Base-by-base conservation (phyloP, 1,140 invertebrate genomes). In the Plectrocnemia conspersa region DNA sequence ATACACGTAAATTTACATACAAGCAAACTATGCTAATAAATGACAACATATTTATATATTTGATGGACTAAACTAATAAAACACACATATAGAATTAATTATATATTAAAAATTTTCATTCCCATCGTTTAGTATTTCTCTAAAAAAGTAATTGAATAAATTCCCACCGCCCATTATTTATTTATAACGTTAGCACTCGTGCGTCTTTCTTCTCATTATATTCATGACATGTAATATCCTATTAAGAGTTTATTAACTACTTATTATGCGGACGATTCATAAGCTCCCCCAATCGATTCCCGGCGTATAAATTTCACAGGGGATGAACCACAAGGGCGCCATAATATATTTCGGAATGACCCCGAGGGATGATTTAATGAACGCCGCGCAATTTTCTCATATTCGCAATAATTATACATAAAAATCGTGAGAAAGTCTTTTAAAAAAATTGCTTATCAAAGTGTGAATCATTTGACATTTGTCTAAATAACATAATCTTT, bases 331-430 rank as follows among this genome's bases (percentile, higher is more conserved):
- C 32, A 5, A 24, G 16, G 38, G 33, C 6, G 7, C 33, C n/a
- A 15, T 33, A 47, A 40, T 47, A 56, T 29, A 40, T 47, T 48
- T 47, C 22, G 21, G 33, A 49, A 56, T 40, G 33, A 38, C 54
- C 54, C 15, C 54, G 40, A 48, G 54, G 54, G 54, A 56, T 49
- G 44, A 56, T 56, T 48, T 47, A 46, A 56, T 47, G 45, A 56
- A 40, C 22, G 45, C 15, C 15, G 33, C 11, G 35, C 32, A 19
- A 40, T 40, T 40, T 55, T 50, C 47, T 50, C 47, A 50, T 50
- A 50, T 27, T 38, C 25, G 21, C 35, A 38, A 38, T 38, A 13
- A 38, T 38, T 38, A 38, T 38, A 13, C 35, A 16, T 38, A 13
- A 16, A 6, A 15, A 5, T 13, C 47, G 47, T 50, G 47, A 36